phyloP scores from a whole-genome alignment of 2,888 invertebrate species.

The Acleris laterana region DNA sequence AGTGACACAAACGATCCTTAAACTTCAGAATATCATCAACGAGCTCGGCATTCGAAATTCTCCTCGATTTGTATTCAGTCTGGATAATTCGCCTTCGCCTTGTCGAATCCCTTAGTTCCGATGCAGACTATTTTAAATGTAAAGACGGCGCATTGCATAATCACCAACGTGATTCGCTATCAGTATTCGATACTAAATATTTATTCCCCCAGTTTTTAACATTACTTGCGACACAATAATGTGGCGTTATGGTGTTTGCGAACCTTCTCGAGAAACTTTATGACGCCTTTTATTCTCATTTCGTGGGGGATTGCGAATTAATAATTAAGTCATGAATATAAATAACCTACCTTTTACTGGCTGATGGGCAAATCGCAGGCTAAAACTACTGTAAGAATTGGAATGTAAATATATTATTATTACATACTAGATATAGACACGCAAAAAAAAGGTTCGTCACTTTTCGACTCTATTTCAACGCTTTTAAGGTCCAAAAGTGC shows the following conservation, averaged over 20 bases:
- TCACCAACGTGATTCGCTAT: slow-evolving; percentile 79
- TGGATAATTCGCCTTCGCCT: slow-evolving; percentile 70
- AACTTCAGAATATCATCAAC: slow-evolving; percentile 60
- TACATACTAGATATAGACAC: too few relatives aligned
- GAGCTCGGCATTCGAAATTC: slow-evolving; percentile 72
- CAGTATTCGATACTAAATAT: slow-evolving; percentile 79
- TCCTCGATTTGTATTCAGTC: slow-evolving; percentile 80
- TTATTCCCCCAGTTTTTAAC: slow-evolving; percentile 71
- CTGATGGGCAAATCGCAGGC: too few relatives aligned
- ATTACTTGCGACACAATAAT: slow-evolving; percentile 61
- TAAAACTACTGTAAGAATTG: too few relatives aligned
- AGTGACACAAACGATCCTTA: slow-evolving; percentile 49
- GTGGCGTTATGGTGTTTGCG: slow-evolving; percentile 46
- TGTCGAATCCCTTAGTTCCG: slow-evolving; percentile 71
- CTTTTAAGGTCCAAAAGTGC: too few relatives aligned
- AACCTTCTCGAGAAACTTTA: slow-evolving; percentile 12
- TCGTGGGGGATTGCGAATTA: background rate
- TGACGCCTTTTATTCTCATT: slow-evolving; percentile 7
- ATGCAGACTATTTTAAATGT: slow-evolving; percentile 81
- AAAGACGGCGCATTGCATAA: slow-evolving; percentile 80
- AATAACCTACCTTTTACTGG: background rate
- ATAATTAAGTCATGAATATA: slow-evolving; percentile 1
- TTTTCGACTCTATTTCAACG: too few relatives aligned
- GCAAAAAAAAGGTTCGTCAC: too few relatives aligned
- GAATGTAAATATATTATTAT: too few relatives aligned